Percentiles rank a stretch among this genome's conserved stretches.
Conservation (phyloP, 2,797 vertebrate species). For the Periophthalmus magnuspinnatus region DNA sequence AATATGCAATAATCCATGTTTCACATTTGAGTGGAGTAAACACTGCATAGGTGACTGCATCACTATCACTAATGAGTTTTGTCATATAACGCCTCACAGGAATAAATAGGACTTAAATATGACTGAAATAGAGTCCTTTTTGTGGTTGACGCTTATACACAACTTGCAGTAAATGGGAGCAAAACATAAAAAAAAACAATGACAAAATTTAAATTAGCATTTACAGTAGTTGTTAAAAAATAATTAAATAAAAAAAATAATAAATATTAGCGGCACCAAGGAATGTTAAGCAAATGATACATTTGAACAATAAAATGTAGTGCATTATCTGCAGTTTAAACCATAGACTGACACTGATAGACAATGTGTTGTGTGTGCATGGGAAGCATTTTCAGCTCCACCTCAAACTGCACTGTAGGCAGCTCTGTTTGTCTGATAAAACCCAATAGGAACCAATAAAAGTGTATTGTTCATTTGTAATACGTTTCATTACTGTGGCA, state of each 20-base stretch:
- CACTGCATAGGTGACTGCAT: constrained; percentile 75
- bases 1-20: constrained; percentile 64
- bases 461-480: not conserved
- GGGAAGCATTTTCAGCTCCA: not conserved
- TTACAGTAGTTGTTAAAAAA: constrained; percentile 16
- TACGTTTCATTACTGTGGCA: not conserved
- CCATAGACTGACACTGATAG: constrained; percentile 4
- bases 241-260: constrained; percentile 12
- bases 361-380: not conserved
- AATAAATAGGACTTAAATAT: constrained; percentile 74
- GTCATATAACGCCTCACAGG: constrained; percentile 59
- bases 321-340: not conserved
- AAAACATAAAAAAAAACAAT: constrained; percentile 24
- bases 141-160: constrained; percentile 14
- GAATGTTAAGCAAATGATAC: constrained; percentile 50
- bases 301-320: constrained; percentile 5
- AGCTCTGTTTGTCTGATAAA: not conserved
- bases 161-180: constrained; percentile 12
- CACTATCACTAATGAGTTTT: constrained; percentile 67
- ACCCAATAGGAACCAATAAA: not conserved
- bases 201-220: constrained; percentile 27
- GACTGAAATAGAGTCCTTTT: constrained; percentile 42
- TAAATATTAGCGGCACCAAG: constrained; percentile 53
- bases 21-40: constrained; percentile 73
- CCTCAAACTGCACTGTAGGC: not conserved